Evolutionary conservation across 2,797 vertebrate genomes (phyloP), one percentile per base, ranked within the genome.

Genomic region (Centropyge bicolor): DNA sequence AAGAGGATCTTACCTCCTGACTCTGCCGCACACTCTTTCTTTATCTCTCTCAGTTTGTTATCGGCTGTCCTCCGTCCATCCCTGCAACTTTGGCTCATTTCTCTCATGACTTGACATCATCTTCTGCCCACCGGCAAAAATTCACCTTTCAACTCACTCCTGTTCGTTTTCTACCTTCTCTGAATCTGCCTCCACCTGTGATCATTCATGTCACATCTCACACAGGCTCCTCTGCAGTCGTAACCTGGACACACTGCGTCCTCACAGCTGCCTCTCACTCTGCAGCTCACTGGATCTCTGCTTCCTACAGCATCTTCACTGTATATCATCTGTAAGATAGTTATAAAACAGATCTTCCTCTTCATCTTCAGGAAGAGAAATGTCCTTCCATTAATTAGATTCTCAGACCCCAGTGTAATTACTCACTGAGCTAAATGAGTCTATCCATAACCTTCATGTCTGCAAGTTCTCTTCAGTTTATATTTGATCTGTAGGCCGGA

Each of bases 1-100:
- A 83, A 7, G 74, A 73, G 67, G 55, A 81, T 24, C 60, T 41
- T 48, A 48, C 38, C 27, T 79, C 66, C 64, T 22, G 59, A 77
- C 54, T 41, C 40, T 20, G 56, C 49, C 31, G 49, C 61, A 59
- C 24, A 49, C 20, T 54, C 35, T 55, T 49, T 63, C 36, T 51
- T 68, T 35, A 76, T 57, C 70, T 57, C 54, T 4, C 49, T 60
- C 51, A 31, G 17, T 49, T 72, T 70, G 27, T 17, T 8, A 76
- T 82, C 49, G 24, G 24, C 45, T 38, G 51, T 69, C 46, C 40
- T 65, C 61, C 55, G 6, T 83, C 61, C 78, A 22, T 31, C 27
- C 27, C 27, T 35, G 20, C 10, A 38, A n/a, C 41, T 78, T 81
- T 7, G 9, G 55, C 60, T 80, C 19, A 36, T 73, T 65, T 75